A percentile compares a stretch with the other conserved stretches of the same genome.
Conservation (phyloP, 2,888 invertebrate genomes). For the Scaptomyza cyrtandrae region DNA sequence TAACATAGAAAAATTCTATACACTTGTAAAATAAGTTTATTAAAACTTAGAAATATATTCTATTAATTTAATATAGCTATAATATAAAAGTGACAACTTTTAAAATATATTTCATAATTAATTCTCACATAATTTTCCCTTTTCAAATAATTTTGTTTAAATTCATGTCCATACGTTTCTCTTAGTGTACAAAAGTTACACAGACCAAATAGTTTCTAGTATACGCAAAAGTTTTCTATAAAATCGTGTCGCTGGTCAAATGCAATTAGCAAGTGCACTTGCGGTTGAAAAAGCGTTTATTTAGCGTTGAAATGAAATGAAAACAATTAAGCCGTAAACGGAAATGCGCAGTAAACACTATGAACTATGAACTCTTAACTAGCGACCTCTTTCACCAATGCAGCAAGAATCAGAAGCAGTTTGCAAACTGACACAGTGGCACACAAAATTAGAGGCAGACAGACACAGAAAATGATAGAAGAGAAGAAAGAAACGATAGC, state of each 20-base stretch:
- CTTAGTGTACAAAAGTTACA: slow-evolving; percentile 7
- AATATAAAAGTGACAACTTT: too few species aligned
- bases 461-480: too few species aligned
- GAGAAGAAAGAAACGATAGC: neutral
- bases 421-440: slow-evolving; percentile 37
- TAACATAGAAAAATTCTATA: too few species aligned
- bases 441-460: slow-evolving; percentile 29
- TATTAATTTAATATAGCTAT: too few species aligned
- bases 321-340: slow-evolving; percentile 65
- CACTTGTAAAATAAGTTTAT: too few species aligned
- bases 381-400: slow-evolving; percentile 12
- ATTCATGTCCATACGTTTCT: neutral
- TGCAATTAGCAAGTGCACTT: slow-evolving; percentile 52
- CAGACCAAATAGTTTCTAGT: slow-evolving; percentile 17
- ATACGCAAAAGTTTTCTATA: slow-evolving; percentile 33
- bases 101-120: too few species aligned
- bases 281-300: slow-evolving; percentile 55
- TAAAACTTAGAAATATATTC: too few species aligned
- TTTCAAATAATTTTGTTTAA: neutral
- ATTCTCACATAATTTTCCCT: too few species aligned
- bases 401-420: slow-evolving; percentile 12
- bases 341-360: slow-evolving; percentile 41
- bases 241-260: slow-evolving; percentile 37
- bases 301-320: slow-evolving; percentile 57
- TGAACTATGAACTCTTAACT: slow-evolving; percentile 30